Evolutionary conservation across 2,888 invertebrate species (phyloP), one percentile per base, ranked within the genome.

Genomic region (Arctia plantaginis): DNA sequence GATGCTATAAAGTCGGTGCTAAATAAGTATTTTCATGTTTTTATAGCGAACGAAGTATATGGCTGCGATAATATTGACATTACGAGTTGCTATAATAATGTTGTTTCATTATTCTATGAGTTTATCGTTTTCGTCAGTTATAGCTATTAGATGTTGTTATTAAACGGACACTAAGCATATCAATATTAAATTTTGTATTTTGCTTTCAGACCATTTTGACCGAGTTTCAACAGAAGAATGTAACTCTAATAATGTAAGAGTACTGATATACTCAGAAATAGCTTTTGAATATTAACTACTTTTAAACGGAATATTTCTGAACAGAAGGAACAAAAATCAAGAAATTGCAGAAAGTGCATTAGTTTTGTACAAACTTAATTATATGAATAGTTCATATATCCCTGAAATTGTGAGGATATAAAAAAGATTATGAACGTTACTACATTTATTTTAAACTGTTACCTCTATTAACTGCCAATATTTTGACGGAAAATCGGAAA

Each of bases 11-110:
- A 93, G 82, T 87, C 84, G 85, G 87, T 83, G 86, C 88, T 89
- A 90, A 93, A 93, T 91, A 89, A 84, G 88, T 91, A 88, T 90
- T 91, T 89, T 84, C 88, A 88, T 88, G 80, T 82, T 88, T 90
- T 93, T 92, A 93, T 91, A 80, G 86, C 89, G 71, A 72, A 78
- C 81, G 82, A 87, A 86, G 86, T 88, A 90, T 89, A 87, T 77
- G 72, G 75, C 77, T 66, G 77, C 77, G 85, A 85, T 87, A 87
- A 89, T 89, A 88, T 88, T 86, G 85, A 88, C 85, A 86, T 89
- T 88, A 88, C 83, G 87, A 87, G 82, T 82, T 78, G 82, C 85
- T 80, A 84, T 84, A 85, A 88, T 88, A 87, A 88, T 87, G 88
- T 86, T 86, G 83, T 86, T 87, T 87, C 87, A 87, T 87, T 90